Percentiles rank a stretch among this genome's conserved stretches.
Evolutionary conservation across 2,888 invertebrate species (phyloP).

Genomic region (Chloroclysta siterata): DNA sequence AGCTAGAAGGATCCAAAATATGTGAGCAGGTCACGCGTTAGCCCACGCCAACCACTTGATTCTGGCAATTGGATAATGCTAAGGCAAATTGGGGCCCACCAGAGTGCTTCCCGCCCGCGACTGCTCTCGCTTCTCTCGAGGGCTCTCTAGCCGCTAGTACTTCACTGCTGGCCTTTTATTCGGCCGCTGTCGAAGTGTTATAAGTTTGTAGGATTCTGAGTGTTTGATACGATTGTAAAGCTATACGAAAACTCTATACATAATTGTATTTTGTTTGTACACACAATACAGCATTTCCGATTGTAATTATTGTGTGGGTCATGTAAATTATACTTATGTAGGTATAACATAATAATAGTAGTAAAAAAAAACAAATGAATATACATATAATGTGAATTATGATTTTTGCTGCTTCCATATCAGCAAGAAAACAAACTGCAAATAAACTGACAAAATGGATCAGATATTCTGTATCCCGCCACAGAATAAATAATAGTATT

Average conservation of each 20-base stretch:
- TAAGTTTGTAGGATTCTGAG: background rate
- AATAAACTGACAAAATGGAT: background rate
- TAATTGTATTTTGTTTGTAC: background rate
- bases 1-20: slow-evolving; percentile 53
- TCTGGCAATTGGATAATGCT: slow-evolving; percentile 79
- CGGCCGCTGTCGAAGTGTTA: slow-evolving; percentile 18
- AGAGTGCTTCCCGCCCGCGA: slow-evolving; percentile 66
- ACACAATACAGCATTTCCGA: too few species aligned
- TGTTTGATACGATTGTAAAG: background rate
- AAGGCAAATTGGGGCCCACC: slow-evolving; percentile 79
- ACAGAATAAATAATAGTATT: too few species aligned
- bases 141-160: slow-evolving; percentile 64
- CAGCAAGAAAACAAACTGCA: background rate
- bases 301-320: too few species aligned
- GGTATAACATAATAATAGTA: too few species aligned
- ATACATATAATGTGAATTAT: too few species aligned
- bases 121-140: slow-evolving; percentile 62
- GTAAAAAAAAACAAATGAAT: too few species aligned
- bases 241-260: background rate
- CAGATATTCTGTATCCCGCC: background rate
- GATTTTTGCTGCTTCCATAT: background rate
- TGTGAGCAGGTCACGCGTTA: slow-evolving; percentile 74
- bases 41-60: slow-evolving; percentile 83
- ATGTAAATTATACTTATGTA: too few species aligned
- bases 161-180: slow-evolving; percentile 69